Conservation (phyloP, 1,140 invertebrate genomes). For the Olivierus martensii region DNA sequence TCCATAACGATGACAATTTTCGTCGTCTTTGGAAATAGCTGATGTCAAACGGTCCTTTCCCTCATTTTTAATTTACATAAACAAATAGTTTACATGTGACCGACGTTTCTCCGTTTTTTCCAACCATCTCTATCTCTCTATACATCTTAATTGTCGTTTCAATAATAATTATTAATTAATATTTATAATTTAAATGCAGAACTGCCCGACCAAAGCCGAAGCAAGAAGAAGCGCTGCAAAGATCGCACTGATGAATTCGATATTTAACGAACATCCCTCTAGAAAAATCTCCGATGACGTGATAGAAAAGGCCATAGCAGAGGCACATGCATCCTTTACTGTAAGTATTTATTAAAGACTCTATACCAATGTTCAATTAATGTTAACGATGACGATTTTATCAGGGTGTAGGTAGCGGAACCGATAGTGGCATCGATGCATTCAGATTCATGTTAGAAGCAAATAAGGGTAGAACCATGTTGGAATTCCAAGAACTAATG, state of each 20-base stretch:
- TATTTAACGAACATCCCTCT: constrained; percentile 91
- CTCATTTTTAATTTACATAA: no score
- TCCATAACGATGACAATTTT: no score
- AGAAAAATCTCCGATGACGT: constrained; percentile 84
- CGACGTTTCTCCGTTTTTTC: no score
- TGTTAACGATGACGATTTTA: no score
- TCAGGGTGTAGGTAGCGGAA: no score
- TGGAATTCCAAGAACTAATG: constrained; percentile 94
- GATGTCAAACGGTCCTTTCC: no score
- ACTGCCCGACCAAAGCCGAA: constrained; percentile 88
- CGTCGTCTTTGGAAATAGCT: no score
- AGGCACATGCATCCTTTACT: constrained; percentile 53
- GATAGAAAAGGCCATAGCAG: constrained; percentile 79
- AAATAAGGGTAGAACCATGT: constrained; percentile 83
- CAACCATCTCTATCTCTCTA: no score
- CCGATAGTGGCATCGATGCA: constrained; percentile 59
- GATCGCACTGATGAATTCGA: constrained; percentile 92
- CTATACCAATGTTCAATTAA: no score
- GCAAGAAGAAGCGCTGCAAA: constrained; percentile 83
- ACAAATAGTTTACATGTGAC: no score
- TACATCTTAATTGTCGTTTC: no score
- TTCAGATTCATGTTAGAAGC: constrained; percentile 91
- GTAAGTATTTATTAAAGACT: constrained; percentile 20
- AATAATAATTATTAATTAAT: no score
- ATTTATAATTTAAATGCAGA: constrained; percentile 37